Conservation (phyloP, 1,140 invertebrate species). For the Mactra quadrangularis region DNA sequence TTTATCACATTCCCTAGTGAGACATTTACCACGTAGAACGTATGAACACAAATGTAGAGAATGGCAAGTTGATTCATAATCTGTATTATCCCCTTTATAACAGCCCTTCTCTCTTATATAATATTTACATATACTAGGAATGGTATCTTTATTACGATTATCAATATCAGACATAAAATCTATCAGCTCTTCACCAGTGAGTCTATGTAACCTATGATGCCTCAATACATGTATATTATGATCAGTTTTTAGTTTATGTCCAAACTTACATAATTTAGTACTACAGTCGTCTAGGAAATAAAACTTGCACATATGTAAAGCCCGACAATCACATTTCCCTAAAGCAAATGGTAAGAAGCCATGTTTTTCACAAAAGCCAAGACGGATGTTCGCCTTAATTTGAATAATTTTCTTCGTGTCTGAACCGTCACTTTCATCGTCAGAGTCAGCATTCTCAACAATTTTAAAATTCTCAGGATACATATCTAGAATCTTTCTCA, state of each 20-base stretch:
- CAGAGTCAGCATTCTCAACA: conserved; percentile 39
- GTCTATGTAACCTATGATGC: conserved; percentile 35
- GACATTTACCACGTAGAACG: conserved; percentile 26
- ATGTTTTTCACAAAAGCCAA: conserved; percentile 57
- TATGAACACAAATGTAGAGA: conserved; percentile 38
- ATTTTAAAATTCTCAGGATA: conserved; percentile 51
- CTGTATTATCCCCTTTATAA: conserved; percentile 55
- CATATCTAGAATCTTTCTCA: conserved; percentile 58
- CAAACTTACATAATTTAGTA: conserved; percentile 50
- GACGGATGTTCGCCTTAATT: conserved; percentile 52
- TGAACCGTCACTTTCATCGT: conserved; percentile 51
- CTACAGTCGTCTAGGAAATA: conserved; percentile 43
- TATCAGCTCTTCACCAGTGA: conserved; percentile 50
- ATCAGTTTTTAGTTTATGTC: conserved; percentile 58
- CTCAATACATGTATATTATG: conserved; percentile 45
- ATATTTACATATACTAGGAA: conserved; percentile 51
- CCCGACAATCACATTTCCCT: conserved; percentile 56
- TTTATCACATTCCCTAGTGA: conserved; percentile 36
- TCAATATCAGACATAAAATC: conserved; percentile 38
- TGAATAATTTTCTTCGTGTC: conserved; percentile 31
- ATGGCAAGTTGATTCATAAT: conserved; percentile 47
- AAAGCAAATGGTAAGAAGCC: conserved; percentile 56
- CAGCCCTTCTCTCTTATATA: conserved; percentile 53
- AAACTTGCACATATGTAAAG: conserved; percentile 55
- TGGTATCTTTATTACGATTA: conserved; percentile 52